Conservation (phyloP, 2,797 vertebrate genomes). For the Sebastes goodei region DNA sequence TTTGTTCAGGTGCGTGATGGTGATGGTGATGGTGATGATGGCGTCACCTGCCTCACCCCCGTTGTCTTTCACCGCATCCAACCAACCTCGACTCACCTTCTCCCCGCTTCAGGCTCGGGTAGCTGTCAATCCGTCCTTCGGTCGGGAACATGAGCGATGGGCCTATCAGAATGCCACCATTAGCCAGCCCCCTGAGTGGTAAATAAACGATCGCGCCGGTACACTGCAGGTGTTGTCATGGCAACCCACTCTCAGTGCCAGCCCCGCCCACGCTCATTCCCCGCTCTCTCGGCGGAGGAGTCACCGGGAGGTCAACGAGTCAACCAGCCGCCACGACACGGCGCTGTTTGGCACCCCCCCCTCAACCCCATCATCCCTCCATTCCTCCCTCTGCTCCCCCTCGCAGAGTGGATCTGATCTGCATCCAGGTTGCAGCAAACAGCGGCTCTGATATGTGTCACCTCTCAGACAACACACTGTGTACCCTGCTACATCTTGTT, state of each 20-base stretch:
- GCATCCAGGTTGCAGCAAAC: conserved; percentile 52
- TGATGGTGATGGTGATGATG: background rate
- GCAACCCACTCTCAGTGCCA: conserved; percentile 82
- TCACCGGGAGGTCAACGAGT: conserved; percentile 91
- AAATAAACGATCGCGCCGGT: conserved; percentile 92
- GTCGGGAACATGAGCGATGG: conserved; percentile 79
- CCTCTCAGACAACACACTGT: conserved; percentile 8
- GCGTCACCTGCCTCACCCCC: conserved; percentile 20
- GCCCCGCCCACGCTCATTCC: conserved; percentile 82
- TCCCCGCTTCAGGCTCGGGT: conserved; percentile 73
- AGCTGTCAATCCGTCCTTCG: conserved; percentile 80
- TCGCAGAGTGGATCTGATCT: conserved; percentile 24
- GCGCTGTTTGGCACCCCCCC: conserved; percentile 69
- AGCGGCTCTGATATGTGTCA: conserved; percentile 20
- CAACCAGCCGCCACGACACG: conserved; percentile 61
- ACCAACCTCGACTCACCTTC: conserved; percentile 72
- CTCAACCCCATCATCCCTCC: background rate
- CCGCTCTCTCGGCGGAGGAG: conserved; percentile 85
- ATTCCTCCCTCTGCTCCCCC: background rate
- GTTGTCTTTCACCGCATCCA: conserved; percentile 27
- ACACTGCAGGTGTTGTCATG: conserved; percentile 94
- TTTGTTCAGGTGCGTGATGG: conserved; percentile 22
- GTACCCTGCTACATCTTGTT: background rate
- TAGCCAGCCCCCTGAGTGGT: conserved; percentile 86
- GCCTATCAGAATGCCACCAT: conserved; percentile 82